A percentile compares a stretch with the other conserved stretches of the same genome.
Evolutionary conservation across 23 tunicate species (phyloP).

Genomic region (Ciona savignyi): DNA sequence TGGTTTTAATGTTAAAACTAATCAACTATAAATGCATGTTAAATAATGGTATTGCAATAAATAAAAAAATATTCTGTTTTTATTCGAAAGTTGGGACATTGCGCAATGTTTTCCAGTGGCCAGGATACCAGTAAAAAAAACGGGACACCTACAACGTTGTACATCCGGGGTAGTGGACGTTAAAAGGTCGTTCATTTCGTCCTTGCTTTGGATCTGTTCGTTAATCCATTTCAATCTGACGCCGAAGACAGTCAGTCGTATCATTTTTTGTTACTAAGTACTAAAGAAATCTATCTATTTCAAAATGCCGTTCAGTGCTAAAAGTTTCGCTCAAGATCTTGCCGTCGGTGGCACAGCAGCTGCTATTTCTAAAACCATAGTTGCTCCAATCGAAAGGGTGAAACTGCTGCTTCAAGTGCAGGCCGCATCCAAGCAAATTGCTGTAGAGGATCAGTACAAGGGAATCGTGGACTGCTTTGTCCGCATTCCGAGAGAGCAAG

Average conservation of each 20-base stretch:
- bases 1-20: no score
- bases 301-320: slow-evolving; percentile 34
- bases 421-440: slow-evolving; percentile 78
- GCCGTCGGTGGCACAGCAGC: slow-evolving; percentile 85
- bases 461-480: slow-evolving; percentile 74
- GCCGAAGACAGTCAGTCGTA: neutral
- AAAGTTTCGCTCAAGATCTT: slow-evolving; percentile 70
- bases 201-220: neutral
- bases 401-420: slow-evolving; percentile 92
- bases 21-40: no score
- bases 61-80: neutral
- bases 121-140: neutral
- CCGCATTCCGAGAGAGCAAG: slow-evolving; percentile 77
- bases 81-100: neutral
- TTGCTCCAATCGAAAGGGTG: slow-evolving; percentile 92
- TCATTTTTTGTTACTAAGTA: neutral
- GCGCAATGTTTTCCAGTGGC: neutral
- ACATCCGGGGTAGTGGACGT: neutral
- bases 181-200: neutral
- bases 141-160: neutral
- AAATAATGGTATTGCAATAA: no score
- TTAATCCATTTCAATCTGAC: neutral
- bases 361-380: slow-evolving; percentile 74
- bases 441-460: slow-evolving; percentile 53
- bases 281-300: neutral